Percentiles rank a stretch among this genome's conserved stretches.
Conservation (phyloP, 2,797 vertebrate genomes). For the Trachurus trachurus region DNA sequence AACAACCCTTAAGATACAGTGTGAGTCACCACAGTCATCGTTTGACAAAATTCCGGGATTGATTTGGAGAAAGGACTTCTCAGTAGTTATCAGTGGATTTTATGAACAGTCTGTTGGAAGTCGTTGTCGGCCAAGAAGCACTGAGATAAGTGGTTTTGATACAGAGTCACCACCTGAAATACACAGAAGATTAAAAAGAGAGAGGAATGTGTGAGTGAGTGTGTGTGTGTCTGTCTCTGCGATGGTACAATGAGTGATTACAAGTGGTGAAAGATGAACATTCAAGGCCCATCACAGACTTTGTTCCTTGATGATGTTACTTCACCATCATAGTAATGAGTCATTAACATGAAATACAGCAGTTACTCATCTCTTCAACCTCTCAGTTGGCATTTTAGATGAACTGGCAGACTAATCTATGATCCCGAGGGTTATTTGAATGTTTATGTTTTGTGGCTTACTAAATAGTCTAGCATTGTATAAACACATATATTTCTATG, state of each 20-base stretch:
- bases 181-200: slow-evolving; percentile 21
- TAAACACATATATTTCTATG: not conserved
- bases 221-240: not conserved
- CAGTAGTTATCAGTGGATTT: not conserved
- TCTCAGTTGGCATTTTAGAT: not conserved
- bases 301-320: not conserved
- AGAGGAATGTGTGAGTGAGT: not conserved
- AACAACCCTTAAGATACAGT: not conserved
- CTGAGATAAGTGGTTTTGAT: slow-evolving; percentile 75
- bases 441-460: not conserved
- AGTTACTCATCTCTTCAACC: not conserved
- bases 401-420: slow-evolving; percentile 1
- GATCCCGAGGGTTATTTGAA: not conserved
- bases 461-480: not conserved
- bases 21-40: not conserved
- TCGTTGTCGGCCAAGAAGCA: slow-evolving; percentile 77
- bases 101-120: slow-evolving; percentile 11
- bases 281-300: slow-evolving; percentile 16
- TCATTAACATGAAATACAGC: slow-evolving; percentile 3
- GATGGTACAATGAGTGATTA: slow-evolving; percentile 7
- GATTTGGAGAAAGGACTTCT: not conserved
- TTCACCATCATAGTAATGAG: not conserved
- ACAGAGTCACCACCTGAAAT: slow-evolving; percentile 32
- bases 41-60: not conserved
- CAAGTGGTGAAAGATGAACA: slow-evolving; percentile 17